Base-by-base conservation (phyloP, 2,888 invertebrate genomes). In the Neoaliturus tenellus region DNA sequence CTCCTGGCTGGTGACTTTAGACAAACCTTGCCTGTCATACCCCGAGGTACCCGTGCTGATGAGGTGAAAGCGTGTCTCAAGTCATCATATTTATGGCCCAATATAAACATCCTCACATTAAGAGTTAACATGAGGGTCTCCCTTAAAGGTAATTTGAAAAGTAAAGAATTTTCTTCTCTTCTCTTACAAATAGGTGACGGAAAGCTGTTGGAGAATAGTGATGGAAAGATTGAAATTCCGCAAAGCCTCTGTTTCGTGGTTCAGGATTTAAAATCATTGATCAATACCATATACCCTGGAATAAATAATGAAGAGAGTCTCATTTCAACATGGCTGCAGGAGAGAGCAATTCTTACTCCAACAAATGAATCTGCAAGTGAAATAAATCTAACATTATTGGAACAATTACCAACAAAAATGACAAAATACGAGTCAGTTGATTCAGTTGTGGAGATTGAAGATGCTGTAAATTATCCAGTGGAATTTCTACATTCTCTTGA, bases 311-410 rank as follows among this genome's bases (percentile, higher is more conserved):
- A 51, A 20, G 23, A 51, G 51, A 28, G 33, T 6, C n/a, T 31
- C 12, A 67, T 8, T n/a, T 4, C 17, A 10, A 25, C 67, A n/a
- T 67, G 67, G 67, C 31, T 67, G n/a, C 67, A 67, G 67, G 33
- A 67, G 31, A 33, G 82, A 48, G 82, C 71, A 6, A 82, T 41
- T 41, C 48, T 69, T 14, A 82, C 51, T 12, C 82, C 44, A n/a
- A 80, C 20, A 31, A 31, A 39, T 58, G 23, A 39, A 10, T 25
- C 80, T 58, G 62, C 62, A 25, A 35, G 51, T 41, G 25, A 41
- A 14, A 48, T 86, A 23, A 84, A 85, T 51, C 51, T 28, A 10
- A 58, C 25, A 25, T 51, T 85, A 41, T 51, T 81, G 69, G 39
- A 80, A 17, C 10, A 48, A 55, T 62, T 71, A 20, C 67, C 58